Conservation (phyloP, 2,113 vertebrate genomes). For the Neodon shergylaensis region DNA sequence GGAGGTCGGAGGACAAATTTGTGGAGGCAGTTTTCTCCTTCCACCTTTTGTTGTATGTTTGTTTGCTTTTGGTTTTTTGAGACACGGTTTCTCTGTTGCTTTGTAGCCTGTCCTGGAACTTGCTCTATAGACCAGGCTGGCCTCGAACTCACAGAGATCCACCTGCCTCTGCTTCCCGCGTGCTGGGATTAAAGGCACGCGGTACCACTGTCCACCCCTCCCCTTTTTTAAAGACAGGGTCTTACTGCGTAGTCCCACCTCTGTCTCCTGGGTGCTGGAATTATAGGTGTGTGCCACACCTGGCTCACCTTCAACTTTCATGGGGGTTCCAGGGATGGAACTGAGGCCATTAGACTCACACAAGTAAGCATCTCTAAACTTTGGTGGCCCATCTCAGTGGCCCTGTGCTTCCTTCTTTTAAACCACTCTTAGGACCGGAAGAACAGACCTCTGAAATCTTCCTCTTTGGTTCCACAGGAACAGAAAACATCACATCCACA, state of each 20-base stretch:
- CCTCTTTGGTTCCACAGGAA: background rate
- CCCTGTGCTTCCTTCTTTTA: background rate
- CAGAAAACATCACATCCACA: background rate
- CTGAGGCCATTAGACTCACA: background rate
- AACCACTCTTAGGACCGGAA: background rate
- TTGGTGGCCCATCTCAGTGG: background rate
- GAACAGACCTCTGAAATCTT: background rate
- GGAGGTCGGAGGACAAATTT: too few relatives aligned
- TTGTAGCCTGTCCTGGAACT: background rate
- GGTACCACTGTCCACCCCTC: background rate
- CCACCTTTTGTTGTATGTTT: background rate
- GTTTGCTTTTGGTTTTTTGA: background rate
- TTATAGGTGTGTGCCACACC: background rate
- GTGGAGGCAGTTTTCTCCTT: background rate
- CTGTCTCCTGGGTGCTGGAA: background rate
- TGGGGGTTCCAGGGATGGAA: background rate
- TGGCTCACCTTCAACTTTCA: background rate
- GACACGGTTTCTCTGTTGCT: background rate
- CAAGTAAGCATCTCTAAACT: background rate
- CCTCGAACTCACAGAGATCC: background rate
- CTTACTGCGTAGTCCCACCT: too few relatives aligned
- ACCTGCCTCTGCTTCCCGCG: background rate
- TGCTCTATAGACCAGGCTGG: background rate
- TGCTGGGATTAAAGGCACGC: background rate
- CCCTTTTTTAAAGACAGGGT: too few relatives aligned